Percentiles rank a stretch among this genome's conserved stretches.
phyloP scores from a whole-genome alignment of 92 coral and sea anemone genomes.

The Zoanthus gigantus region DNA sequence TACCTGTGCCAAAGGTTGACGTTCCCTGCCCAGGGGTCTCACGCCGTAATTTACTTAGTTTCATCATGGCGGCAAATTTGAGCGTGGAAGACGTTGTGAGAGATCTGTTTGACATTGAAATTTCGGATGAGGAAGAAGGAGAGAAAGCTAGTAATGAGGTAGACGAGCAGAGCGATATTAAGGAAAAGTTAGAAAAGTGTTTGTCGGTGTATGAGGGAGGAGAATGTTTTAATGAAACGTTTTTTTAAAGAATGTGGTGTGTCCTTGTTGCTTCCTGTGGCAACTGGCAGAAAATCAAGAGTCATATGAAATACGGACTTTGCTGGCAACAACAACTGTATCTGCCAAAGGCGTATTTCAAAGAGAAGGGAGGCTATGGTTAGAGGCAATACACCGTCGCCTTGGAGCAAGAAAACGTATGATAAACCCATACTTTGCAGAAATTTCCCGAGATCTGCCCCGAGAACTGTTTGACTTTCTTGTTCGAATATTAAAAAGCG shows the following conservation, averaged over 20 bases:
- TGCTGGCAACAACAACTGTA: background rate
- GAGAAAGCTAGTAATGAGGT: background rate
- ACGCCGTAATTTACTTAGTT: background rate
- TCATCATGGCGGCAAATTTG: background rate
- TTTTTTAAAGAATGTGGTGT: constrained; percentile 8
- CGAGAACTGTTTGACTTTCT: background rate
- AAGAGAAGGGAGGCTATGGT: background rate
- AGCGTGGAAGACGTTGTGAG: background rate
- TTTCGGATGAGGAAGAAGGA: background rate
- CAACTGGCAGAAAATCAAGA: background rate
- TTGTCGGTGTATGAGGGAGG: background rate
- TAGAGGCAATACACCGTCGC: background rate
- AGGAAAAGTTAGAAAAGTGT: background rate
- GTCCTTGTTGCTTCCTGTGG: constrained; percentile 14
- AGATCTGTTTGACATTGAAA: background rate
- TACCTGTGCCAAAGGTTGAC: background rate
- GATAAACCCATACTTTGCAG: background rate
- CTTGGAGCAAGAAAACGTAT: background rate
- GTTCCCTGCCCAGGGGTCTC: background rate
- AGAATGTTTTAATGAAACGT: background rate
- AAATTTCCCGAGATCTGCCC: constrained; percentile 1
- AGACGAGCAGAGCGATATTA: background rate
- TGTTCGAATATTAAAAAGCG: background rate
- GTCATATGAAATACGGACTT: background rate
- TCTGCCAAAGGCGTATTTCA: background rate